Evolutionary conservation across 2,113 vertebrate species (phyloP).

Genomic region (Nymphicus hollandicus): DNA sequence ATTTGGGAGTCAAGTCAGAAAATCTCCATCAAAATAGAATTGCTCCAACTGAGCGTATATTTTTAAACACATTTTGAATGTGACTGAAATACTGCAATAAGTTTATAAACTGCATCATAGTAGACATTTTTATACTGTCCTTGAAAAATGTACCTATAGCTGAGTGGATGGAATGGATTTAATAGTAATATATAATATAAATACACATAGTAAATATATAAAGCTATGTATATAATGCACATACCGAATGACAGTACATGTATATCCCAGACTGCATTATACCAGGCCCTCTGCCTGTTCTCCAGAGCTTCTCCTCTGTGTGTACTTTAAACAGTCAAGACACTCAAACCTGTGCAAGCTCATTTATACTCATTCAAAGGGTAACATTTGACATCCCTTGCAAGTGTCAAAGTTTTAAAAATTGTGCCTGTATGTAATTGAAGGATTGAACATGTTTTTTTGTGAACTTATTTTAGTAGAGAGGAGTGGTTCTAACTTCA

Average conservation of each 20-base stretch:
- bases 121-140: slow-evolving; percentile 63
- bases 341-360: background rate
- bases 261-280: background rate
- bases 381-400: background rate
- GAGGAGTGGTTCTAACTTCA: background rate
- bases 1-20: slow-evolving; percentile 41
- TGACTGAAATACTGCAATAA: slow-evolving; percentile 41
- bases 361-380: background rate
- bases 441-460: background rate
- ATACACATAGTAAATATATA: slow-evolving; percentile 40
- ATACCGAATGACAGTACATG: background rate
- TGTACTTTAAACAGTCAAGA: background rate
- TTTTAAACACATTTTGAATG: slow-evolving; percentile 40
- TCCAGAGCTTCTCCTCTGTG: background rate
- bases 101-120: slow-evolving; percentile 45
- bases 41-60: background rate
- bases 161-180: slow-evolving; percentile 32
- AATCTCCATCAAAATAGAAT: slow-evolving; percentile 47
- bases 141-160: slow-evolving; percentile 54
- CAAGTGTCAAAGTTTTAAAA: background rate
- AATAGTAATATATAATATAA: slow-evolving; percentile 46
- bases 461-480: background rate
- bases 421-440: background rate
- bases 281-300: background rate
- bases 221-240: slow-evolving; percentile 25